Evolutionary conservation across 2,797 vertebrate genomes (phyloP).

Genomic region (Mus spretus): DNA sequence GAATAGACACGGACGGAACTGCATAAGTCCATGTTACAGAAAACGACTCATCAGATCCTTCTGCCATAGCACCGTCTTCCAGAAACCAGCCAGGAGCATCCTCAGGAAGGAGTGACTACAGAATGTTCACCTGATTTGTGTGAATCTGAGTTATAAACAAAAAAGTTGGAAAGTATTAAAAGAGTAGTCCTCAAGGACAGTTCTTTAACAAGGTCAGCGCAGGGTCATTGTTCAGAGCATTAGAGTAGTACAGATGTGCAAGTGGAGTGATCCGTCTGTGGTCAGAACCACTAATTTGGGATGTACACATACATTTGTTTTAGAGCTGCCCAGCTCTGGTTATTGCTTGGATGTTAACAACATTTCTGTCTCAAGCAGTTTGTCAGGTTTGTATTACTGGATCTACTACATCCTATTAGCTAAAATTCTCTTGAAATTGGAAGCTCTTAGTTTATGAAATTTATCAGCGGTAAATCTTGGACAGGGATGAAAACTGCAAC

Average conservation of each 20-base stretch:
- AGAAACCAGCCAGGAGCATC: constrained; percentile 61
- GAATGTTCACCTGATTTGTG: constrained; percentile 54
- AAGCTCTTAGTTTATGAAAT: constrained; percentile 6
- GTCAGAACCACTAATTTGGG: not conserved
- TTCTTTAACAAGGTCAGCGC: constrained; percentile 64
- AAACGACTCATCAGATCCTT: constrained; percentile 58
- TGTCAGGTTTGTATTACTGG: constrained; percentile 43
- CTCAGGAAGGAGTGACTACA: constrained; percentile 74
- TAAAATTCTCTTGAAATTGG: constrained; percentile 15
- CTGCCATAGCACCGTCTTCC: constrained; percentile 64
- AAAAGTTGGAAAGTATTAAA: constrained; percentile 53
- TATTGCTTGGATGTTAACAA: not conserved
- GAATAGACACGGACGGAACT: constrained; percentile 65
- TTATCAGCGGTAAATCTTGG: constrained; percentile 55
- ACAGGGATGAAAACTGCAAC: constrained; percentile 46
- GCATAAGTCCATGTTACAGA: constrained; percentile 64
- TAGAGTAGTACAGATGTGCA: constrained; percentile 16
- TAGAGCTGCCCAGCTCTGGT: constrained; percentile 1
- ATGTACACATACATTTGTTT: not conserved
- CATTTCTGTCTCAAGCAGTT: constrained; percentile 32
- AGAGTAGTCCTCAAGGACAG: constrained; percentile 39
- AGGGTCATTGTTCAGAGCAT: constrained; percentile 35
- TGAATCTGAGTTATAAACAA: constrained; percentile 70
- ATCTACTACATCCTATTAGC: not conserved
- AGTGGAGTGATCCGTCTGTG: not conserved